phyloP scores from a whole-genome alignment of 35 echinoderm and acorn worm genomes.

The Strongylocentrotus purpuratus region DNA sequence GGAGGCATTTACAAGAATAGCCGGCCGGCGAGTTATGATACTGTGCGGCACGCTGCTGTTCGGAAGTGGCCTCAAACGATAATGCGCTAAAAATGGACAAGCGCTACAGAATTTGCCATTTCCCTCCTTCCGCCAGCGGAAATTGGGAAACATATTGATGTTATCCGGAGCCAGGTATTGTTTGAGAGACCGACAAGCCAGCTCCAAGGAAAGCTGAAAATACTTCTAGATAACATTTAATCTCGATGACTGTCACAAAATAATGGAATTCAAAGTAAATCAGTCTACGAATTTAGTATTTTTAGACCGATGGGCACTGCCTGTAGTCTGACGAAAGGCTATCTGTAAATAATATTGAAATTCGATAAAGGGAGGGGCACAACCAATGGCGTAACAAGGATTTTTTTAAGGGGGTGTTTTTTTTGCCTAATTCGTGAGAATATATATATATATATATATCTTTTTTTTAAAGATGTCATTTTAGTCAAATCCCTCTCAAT shows the following conservation, averaged over 20 bases:
- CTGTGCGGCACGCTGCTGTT: not conserved
- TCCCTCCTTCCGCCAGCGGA: not conserved
- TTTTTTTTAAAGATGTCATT: no score
- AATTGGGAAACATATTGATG: conserved; percentile 19
- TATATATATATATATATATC: no score
- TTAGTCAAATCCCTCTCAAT: no score
- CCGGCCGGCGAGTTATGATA: not conserved
- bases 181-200: not conserved
- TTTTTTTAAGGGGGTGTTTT: no score
- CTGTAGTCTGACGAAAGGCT: no score
- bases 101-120: not conserved
- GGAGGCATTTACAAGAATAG: not conserved
- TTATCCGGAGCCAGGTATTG: not conserved
- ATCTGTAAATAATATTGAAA: no score
- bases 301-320: no score
- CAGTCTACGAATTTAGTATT: no score
- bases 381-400: no score
- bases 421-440: no score
- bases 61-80: not conserved
- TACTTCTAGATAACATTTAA: not conserved
- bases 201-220: not conserved
- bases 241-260: not conserved
- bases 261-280: not conserved
- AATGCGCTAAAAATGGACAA: not conserved
- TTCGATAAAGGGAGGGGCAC: no score